Evolutionary conservation across 2,113 vertebrate genomes (phyloP).

Genomic region (Atrichornis clamosus): DNA sequence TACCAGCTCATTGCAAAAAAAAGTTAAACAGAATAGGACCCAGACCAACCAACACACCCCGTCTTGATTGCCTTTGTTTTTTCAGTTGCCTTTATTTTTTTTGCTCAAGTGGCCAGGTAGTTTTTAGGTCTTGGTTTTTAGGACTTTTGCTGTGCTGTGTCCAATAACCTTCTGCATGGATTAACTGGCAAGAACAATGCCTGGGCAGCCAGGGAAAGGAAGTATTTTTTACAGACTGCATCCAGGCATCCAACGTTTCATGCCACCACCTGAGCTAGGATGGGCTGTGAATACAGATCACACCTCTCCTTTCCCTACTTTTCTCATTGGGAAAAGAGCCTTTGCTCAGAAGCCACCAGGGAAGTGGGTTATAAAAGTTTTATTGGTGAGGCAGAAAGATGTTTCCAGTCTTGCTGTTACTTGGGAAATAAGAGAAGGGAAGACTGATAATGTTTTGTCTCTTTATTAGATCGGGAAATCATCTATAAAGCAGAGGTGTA

Average conservation of each 20-base stretch:
- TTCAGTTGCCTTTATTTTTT: background rate
- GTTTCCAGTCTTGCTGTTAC: slow-evolving; percentile 17
- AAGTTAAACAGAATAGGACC: background rate
- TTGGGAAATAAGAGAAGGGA: slow-evolving; percentile 43
- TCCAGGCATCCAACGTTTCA: background rate
- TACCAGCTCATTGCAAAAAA: background rate
- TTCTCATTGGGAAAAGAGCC: background rate
- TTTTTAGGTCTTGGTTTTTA: background rate
- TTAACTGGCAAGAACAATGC: background rate
- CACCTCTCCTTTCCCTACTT: background rate
- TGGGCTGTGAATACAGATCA: background rate
- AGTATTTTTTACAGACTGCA: background rate
- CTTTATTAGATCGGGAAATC: slow-evolving; percentile 31
- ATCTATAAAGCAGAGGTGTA: background rate
- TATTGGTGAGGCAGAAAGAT: slow-evolving; percentile 20
- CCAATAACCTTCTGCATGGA: background rate
- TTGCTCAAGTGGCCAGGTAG: background rate
- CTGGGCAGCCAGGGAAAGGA: background rate
- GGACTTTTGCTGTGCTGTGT: background rate
- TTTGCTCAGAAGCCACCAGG: background rate
- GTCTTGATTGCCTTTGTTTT: background rate
- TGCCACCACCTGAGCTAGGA: background rate
- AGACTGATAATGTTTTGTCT: background rate
- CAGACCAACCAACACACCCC: background rate
- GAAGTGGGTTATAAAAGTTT: slow-evolving; percentile 12